A percentile compares a stretch with the other conserved stretches of the same genome.
phyloP scores from a whole-genome alignment of 2,888 invertebrate species.

The Lochmaea crataegi region DNA sequence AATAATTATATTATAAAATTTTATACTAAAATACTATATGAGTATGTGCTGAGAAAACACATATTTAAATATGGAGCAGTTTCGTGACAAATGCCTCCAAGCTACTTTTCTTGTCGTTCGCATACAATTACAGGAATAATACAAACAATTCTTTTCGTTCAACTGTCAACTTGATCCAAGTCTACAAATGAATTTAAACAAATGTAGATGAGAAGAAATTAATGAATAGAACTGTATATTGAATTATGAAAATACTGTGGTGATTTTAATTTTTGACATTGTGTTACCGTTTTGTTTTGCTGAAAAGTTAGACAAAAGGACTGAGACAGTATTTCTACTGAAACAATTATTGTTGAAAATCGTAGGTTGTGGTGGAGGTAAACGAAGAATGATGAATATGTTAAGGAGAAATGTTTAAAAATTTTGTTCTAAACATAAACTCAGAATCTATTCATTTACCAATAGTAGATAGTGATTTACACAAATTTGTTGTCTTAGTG shows the following conservation, averaged over 20 bases:
- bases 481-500: too few species aligned
- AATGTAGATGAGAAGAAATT: conserved; percentile 39
- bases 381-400: conserved; percentile 32
- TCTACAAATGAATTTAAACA: conserved; percentile 31
- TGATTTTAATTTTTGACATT: conserved; percentile 30
- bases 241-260: conserved; percentile 39
- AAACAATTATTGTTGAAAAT: conserved; percentile 38
- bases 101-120: not conserved
- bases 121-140: not conserved
- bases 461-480: too few species aligned
- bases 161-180: not conserved
- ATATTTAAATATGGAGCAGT: too few species aligned
- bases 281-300: conserved; percentile 38
- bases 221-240: conserved; percentile 37
- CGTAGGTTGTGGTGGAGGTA: conserved; percentile 22
- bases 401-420: conserved; percentile 10
- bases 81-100: too few species aligned
- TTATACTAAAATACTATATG: too few species aligned
- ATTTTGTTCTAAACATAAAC: not conserved
- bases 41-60: too few species aligned
- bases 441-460: not conserved
- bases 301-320: conserved; percentile 38
- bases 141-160: not conserved
- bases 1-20: too few species aligned
- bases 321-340: conserved; percentile 36